phyloP scores from a whole-genome alignment of 2,113 vertebrate species.

The Theristicus caerulescens region DNA sequence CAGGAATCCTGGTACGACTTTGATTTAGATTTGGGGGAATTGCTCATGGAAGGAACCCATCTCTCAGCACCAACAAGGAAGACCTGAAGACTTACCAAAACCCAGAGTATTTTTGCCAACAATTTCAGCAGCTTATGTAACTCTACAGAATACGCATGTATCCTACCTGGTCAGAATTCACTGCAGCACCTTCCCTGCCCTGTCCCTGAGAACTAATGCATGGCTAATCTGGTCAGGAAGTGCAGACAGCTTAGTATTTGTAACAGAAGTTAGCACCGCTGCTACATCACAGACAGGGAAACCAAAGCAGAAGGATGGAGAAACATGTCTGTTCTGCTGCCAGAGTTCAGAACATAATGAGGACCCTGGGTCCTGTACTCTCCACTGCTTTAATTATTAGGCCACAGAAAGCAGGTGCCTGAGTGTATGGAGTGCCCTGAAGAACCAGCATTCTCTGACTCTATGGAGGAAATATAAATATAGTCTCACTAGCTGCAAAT shows the following conservation, averaged over 20 bases:
- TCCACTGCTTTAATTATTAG: neutral
- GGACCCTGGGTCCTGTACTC: neutral
- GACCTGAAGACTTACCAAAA: neutral
- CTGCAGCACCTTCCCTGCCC: neutral
- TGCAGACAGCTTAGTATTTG: neutral
- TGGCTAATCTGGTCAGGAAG: neutral
- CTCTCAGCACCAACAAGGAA: neutral
- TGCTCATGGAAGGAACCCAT: neutral
- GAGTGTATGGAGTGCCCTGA: neutral
- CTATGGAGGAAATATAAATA: neutral
- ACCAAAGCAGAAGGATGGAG: neutral
- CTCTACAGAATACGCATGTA: fast-evolving
- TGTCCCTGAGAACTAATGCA: neutral
- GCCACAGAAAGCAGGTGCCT: neutral
- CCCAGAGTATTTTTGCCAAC: neutral
- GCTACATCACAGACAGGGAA: neutral
- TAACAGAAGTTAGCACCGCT: neutral
- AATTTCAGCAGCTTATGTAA: neutral
- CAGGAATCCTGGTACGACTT: neutral
- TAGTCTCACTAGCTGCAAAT: neutral
- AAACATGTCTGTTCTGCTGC: neutral
- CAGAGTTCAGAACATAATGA: neutral
- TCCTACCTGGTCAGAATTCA: neutral
- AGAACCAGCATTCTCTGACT: neutral
- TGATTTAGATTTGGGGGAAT: neutral